phyloP scores from a whole-genome alignment of 2,888 invertebrate species.

The Osmoderma eremita region DNA sequence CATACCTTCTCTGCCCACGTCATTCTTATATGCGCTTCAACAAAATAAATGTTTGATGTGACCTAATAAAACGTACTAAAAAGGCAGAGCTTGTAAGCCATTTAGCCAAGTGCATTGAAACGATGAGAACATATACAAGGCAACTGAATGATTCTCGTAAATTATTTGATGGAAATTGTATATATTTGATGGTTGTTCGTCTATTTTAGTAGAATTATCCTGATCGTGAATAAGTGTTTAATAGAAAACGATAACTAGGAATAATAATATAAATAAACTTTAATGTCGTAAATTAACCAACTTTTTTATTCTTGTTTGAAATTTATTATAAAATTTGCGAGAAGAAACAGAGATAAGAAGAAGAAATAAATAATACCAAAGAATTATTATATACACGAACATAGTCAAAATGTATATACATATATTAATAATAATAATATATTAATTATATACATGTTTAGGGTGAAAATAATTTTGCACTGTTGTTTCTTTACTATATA shows the following conservation, averaged over 20 bases:
- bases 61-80: too few species aligned
- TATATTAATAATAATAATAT: conserved; percentile 13
- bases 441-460: conserved; percentile 24
- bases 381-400: conserved; percentile 29
- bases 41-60: too few species aligned
- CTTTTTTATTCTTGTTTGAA: too few species aligned
- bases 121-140: background rate
- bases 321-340: background rate
- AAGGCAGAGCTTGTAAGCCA: too few species aligned
- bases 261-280: too few species aligned
- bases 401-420: conserved; percentile 33
- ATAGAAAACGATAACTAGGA: too few species aligned
- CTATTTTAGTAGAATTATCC: background rate
- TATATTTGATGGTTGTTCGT: conserved; percentile 2
- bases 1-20: background rate
- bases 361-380: conserved; percentile 25
- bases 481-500: conserved; percentile 35
- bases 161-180: background rate
- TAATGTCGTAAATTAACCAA: too few species aligned
- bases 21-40: too few species aligned
- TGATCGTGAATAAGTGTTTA: too few species aligned
- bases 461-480: conserved; percentile 39
- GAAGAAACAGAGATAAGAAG: conserved; percentile 19
- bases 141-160: conserved; percentile 1
- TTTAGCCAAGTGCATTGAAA: too few species aligned